Base-by-base conservation (phyloP, 2,888 invertebrate species). In the Diarsia brunnea region DNA sequence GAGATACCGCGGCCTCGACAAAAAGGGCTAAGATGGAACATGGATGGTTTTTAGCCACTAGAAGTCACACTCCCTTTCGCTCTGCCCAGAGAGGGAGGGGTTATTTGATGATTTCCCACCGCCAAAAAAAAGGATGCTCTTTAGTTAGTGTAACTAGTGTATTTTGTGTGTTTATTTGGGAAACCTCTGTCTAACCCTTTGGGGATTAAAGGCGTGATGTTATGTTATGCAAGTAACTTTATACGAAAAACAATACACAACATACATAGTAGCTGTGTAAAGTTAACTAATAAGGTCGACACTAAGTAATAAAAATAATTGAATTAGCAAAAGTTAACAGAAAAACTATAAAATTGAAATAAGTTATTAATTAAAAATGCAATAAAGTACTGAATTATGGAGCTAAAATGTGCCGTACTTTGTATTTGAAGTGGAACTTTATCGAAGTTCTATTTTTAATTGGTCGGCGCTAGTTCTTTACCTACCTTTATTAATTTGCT, bases 401-500 rank as follows among this genome's bases (percentile, higher is more conserved):
- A 79, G 79, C 69, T 73, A 74, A 79, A 84, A 82, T 77, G 70
- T 77, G 79, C 81, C 74, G 79, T 79, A 79, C 66, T 77, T 70
- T 69, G 73, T 79, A 79, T 79, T 78, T 61, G 79, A 85, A 90
- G 76, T 84, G 69, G 63, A 83, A 85, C 79, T 89, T 89, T 75
- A 78, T 75, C 64, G 76, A 82, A 88, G 88, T 89, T 89, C 86
- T 88, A 87, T 89, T 90, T 90, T 90, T 90, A 89, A 91, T 90
- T 89, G 89, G 85, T 87, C 77, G 79, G 82, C 70, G 79, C 80
- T 81, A 60, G 71, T 87, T 87, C 81, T 81, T 82, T 83, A 79
- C 82, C 69, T 86, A 81, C 82, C 69, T 87, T 86, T 87, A 88
- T 90, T 89, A 89, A 91, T 91, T 88, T 90, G 82, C 86, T 73